Base-by-base conservation (phyloP, 2,113 vertebrate genomes). In the Lichenostomus cassidix region DNA sequence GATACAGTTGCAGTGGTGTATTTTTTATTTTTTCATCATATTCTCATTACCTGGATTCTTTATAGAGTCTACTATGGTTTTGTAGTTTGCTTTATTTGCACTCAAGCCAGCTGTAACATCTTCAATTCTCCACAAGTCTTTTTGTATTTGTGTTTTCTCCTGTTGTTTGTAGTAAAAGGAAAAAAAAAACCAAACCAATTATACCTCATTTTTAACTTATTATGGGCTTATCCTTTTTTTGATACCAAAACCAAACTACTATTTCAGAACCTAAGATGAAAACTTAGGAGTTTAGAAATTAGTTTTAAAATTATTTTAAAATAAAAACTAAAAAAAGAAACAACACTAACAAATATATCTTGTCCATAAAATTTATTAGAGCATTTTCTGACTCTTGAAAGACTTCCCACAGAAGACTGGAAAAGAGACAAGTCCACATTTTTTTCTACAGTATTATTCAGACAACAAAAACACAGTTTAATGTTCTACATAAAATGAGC, bases 101-200 rank as follows among this genome's bases (percentile, higher is more conserved):
- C 99, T 99, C 97, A 99, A 98, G 86, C 99, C 99, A 92, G 99
- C 98, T 52, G 98, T 98, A 59, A 99, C 99, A 75, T 99, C 99
- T 97, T 99, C 99, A 59, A 99, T 99, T 95, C 99, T 98, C 99
- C 99, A 99, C 84, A 99, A 98, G 95, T 99, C 99, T 92, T 99
- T 99, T 78, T 98, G 99, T 95, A 99, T 98, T 98, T 99, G 99
- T 21, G 98, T 97, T 95, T 99, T 99, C 97, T 99, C 99, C 97
- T 99, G 96, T 44, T 95, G 97, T 96, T 90, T 23, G 33, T 16
- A 90, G 60, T n/a, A 95, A 55, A 73, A 91, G 21, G 39, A 90
- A 50, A 39, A 58, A 69, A 82, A 50, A 41, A 25, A 33, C 10
- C 62, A 53, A 70, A 79, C 39, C 7, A 89, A n/a, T 59, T 60